Evolutionary conservation across 2,113 vertebrate species (phyloP), one percentile per base, ranked within the genome.

Genomic region (Variabilichromis moorii): DNA sequence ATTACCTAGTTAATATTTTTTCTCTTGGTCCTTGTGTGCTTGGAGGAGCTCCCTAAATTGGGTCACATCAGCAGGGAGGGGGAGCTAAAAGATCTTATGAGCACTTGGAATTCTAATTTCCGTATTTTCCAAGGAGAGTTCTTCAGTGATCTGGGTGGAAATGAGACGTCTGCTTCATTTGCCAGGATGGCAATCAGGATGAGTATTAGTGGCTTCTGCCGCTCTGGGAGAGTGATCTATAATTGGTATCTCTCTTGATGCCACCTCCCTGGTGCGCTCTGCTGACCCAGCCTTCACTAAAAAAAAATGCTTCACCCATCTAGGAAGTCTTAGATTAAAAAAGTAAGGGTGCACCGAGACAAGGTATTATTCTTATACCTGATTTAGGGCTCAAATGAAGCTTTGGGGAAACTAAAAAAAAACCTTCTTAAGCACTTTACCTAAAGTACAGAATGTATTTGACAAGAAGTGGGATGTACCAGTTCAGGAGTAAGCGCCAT

Each of bases 41-140:
- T 37, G 86, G 68, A 88, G 59, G 55, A 80, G 59, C 84, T 86
- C 8, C 73, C 53, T 88, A 89, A 96, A 95, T 84, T 95, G 91
- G 94, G 94, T 93, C 94, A 93, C 45, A 88, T 95, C 87, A 86
- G 83, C 79, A 66, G 82, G 78, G 85, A 80, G 84, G 51, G 57
- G 47, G n/a, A 47, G 26, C 8, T 11, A 40, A 86, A 61, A 37
- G 66, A 80, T 93, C 85, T 81, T 88, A 21, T 14, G 47, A 80
- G 88, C 84, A 26, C 89, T 86, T 40, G 33, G 66, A 91, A 86
- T 91, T 91, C 66, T 94, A 94, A 95, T 95, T 93, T 94, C 90
- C 93, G 92, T 83, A 86, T 93, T 93, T 96, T 94, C 93, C 84
- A 59, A 88, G 83, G 90, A 95, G 93, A 91, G 90, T 95, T 90